These are phyloP conservation scores for Tridacna gigas DNA, from an alignment of 2,888 invertebrate species.

Conservation along the genomic window DNA sequence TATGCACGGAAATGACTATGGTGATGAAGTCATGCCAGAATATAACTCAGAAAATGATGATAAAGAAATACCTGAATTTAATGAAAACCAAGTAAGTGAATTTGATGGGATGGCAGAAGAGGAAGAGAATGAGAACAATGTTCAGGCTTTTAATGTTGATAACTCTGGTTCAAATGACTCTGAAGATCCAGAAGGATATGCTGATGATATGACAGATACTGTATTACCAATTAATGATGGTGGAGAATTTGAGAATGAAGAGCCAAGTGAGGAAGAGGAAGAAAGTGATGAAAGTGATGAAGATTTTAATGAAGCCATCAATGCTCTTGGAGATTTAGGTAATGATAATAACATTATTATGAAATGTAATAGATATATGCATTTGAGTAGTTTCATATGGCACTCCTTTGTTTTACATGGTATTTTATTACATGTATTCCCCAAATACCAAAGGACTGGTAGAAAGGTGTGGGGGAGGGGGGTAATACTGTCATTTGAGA, in stretches of 20 bases:
- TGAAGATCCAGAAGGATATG: conserved; percentile 12
- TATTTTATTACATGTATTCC: too few relatives aligned
- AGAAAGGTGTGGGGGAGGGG: too few relatives aligned
- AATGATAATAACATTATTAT: conserved; percentile 16
- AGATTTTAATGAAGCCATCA: conserved; percentile 58
- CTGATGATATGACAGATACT: conserved; percentile 38
- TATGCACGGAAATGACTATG: not conserved
- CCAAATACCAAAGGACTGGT: too few relatives aligned
- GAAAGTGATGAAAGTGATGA: conserved; percentile 85
- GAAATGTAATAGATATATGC: too few relatives aligned
- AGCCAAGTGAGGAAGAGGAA: conserved; percentile 88
- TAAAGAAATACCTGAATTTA: not conserved
- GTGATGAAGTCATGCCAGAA: not conserved
- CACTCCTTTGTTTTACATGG: too few relatives aligned
- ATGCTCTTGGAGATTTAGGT: conserved; percentile 60
- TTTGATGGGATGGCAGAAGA: not conserved
- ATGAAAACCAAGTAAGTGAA: not conserved
- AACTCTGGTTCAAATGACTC: not conserved
- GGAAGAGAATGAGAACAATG: not conserved
- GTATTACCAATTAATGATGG: conserved; percentile 52
- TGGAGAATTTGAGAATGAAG: conserved; percentile 86
- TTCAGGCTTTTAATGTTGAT: not conserved
- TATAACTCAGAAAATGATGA: not conserved
- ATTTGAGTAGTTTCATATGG: too few relatives aligned
- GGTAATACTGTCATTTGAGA: too few relatives aligned